Base-by-base conservation (phyloP, 2,113 vertebrate genomes). In the Orthonyx spaldingii region DNA sequence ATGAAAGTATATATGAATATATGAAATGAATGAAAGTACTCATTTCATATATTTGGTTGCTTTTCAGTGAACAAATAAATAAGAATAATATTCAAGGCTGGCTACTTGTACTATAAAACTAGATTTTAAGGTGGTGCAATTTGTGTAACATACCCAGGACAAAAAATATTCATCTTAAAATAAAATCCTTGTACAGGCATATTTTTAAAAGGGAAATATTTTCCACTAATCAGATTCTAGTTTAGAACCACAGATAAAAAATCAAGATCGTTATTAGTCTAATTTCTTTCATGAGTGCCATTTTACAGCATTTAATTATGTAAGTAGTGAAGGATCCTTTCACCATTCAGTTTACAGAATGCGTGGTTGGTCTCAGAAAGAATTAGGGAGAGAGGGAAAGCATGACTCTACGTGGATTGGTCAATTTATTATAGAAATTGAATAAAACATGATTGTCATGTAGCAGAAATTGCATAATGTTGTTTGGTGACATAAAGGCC, bases 1-100 rank as follows among this genome's bases (percentile, higher is more conserved):
- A 22, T 35, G 26, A 59, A 66, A 59, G 16, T 59, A 52, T 37
- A 52, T 44, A 33, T 35, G 32, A 76, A 76, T 35, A 66, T 14
- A 66, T 18, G 14, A 86, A 86, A 68, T 50, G 61, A 86, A 52
- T 76, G 18, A 37, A 77, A 68, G 37, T 50, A 76, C 6, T 32
- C 0, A 37, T 79, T 93, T 87, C 3, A 46, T 52, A 7, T 41
- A 52, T 59, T 89, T 89, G 6, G 1, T 37, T 82, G 11, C 5
- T 87, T 84, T 87, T 64, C 32, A 81, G 24, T 60, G 35, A 91
- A 77, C 7, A 83, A 80, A 71, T 47, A 79, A 60, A 71, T 53
- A 44, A 5, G 47, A 63, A 60, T 47, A 17, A 8, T 27, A 59
- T 81, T 87, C 28, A 79, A 61, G 5, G 19, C 15, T 79, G 10